A percentile compares a stretch with the other conserved stretches of the same genome.
These are phyloP conservation scores for Spea multiplicata DNA, from an alignment of 2,113 vertebrate genomes.

Conservation along the genomic window DNA sequence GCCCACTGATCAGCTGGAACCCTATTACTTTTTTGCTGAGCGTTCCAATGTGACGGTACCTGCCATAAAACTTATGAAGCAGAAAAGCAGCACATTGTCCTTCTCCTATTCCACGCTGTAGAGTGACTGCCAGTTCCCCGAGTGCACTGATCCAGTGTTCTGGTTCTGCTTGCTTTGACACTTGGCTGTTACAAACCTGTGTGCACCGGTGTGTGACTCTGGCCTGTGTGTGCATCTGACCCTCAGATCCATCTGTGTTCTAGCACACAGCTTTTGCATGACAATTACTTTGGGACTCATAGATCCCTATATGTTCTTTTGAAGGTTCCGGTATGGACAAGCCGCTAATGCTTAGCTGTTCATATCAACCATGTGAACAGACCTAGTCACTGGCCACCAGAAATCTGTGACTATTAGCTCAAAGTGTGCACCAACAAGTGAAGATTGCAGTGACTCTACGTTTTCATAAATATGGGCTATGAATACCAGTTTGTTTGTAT, in stretches of 20 bases:
- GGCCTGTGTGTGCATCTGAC: background rate
- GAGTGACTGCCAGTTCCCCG: conserved; percentile 7
- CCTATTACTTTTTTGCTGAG: conserved; percentile 24
- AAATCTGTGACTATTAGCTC: too few species aligned
- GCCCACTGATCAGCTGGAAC: conserved; percentile 34
- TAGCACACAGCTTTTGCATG: background rate
- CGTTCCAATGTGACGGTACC: conserved; percentile 30
- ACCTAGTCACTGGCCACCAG: too few species aligned
- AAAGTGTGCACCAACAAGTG: too few species aligned
- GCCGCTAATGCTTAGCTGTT: too few species aligned
- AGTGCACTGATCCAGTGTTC: conserved; percentile 2
- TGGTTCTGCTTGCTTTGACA: conserved; percentile 21
- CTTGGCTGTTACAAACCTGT: conserved; percentile 37
- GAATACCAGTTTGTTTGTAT: too few species aligned
- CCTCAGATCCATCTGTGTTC: conserved; percentile 1
- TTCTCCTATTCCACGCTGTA: background rate
- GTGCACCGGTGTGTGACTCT: conserved; percentile 26
- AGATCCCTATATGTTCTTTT: background rate
- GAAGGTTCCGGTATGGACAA: too few species aligned
- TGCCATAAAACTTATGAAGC: conserved; percentile 45
- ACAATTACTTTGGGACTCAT: background rate
- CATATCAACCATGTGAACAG: too few species aligned
- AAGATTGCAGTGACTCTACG: too few species aligned
- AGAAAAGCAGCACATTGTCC: conserved; percentile 44
- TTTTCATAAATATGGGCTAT: too few species aligned